Conservation (phyloP, 1,140 invertebrate genomes). For the Pseudachorutes palmiensis region DNA sequence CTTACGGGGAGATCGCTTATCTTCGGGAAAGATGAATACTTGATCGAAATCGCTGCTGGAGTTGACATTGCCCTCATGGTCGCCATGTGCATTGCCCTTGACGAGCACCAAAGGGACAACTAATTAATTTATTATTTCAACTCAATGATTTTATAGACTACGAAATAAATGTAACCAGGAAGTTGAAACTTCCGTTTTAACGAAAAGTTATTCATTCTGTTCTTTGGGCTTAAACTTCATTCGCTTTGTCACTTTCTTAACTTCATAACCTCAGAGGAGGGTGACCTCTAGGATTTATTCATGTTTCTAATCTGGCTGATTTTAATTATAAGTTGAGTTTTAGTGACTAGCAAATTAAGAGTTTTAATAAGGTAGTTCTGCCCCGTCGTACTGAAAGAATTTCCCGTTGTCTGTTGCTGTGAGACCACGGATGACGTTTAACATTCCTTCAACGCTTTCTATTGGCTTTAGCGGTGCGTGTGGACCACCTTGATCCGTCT, state of each 20-base stretch:
- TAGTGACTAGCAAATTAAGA: too few species aligned
- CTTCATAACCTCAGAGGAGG: too few species aligned
- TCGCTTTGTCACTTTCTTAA: too few species aligned
- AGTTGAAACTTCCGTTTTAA: too few species aligned
- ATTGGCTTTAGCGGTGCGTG: conserved; percentile 65
- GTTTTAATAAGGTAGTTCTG: conserved; percentile 64
- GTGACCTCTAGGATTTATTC: too few species aligned
- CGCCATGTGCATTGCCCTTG: conserved; percentile 31
- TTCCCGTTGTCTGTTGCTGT: conserved; percentile 58
- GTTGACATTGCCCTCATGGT: conserved; percentile 28
- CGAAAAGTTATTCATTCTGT: too few species aligned
- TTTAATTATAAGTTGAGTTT: not conserved
- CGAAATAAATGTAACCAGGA: too few species aligned
- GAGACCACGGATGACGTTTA: conserved; percentile 56
- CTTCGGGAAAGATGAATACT: conserved; percentile 28
- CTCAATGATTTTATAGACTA: too few species aligned
- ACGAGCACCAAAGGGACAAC: conserved; percentile 27
- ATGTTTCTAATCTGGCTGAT: too few species aligned
- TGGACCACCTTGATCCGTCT: conserved; percentile 51
- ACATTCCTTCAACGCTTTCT: conserved; percentile 54
- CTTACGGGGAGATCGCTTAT: conserved; percentile 13
- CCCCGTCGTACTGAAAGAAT: conserved; percentile 69
- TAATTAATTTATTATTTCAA: not conserved
- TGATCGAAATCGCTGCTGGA: conserved; percentile 28
- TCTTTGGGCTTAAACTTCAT: too few species aligned